phyloP scores from a whole-genome alignment of 2,797 vertebrate species.

The Acipenser oxyrinchus region DNA sequence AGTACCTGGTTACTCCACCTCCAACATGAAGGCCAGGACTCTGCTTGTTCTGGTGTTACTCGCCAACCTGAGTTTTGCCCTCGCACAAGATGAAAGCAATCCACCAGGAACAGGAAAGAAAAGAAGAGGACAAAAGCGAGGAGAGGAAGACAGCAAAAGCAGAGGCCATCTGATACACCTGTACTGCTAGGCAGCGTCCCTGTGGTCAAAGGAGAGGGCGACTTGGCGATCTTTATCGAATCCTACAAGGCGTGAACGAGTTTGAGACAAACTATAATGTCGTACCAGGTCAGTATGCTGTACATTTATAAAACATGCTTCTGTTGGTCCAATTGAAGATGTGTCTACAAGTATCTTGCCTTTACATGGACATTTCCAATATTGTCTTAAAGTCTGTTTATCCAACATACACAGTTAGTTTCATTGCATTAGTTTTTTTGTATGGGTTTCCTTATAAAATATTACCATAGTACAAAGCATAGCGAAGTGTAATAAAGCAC shows the following conservation, averaged over 20 bases:
- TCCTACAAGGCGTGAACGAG: constrained; percentile 55
- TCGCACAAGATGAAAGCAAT: constrained; percentile 35
- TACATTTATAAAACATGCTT: no score
- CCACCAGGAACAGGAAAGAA: constrained; percentile 34
- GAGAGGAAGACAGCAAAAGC: constrained; percentile 21
- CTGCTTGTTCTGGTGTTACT: constrained; percentile 55
- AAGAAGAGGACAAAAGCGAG: constrained; percentile 30
- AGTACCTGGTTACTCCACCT: constrained; percentile 4
- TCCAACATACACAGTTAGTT: no score
- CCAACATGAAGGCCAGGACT: constrained; percentile 55
- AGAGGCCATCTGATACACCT: constrained; percentile 12
- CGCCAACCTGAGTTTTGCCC: constrained; percentile 39
- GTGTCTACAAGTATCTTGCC: no score
- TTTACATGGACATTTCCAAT: no score
- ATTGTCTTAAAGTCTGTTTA: no score
- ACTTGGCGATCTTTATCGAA: constrained; percentile 45
- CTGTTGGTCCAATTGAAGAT: no score
- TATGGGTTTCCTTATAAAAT: no score
- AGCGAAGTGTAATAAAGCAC: no score
- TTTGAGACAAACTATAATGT: constrained; percentile 65
- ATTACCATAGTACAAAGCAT: no score
- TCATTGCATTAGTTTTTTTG: no score
- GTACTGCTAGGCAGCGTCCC: constrained; percentile 30
- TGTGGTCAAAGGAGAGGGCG: constrained; percentile 38
- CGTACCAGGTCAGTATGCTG: constrained; percentile 70